phyloP scores from a whole-genome alignment of 2,888 invertebrate species.

The Lasioglossum morio region DNA sequence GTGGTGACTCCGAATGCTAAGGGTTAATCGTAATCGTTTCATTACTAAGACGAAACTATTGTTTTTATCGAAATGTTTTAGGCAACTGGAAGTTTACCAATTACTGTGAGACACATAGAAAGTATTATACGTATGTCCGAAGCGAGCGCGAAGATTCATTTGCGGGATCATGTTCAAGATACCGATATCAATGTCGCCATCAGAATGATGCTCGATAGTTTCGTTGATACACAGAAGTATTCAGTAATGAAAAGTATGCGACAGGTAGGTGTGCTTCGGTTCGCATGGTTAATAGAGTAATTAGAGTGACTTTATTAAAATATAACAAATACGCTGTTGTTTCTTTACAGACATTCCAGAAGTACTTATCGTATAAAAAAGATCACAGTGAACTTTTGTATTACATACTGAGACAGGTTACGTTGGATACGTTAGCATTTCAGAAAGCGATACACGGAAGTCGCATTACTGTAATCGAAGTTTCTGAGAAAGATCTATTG shows the following conservation, averaged over 20 bases:
- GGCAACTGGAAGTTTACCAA: conserved; percentile 98
- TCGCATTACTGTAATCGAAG: conserved; percentile 90
- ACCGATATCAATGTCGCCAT: conserved; percentile 99
- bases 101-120: conserved; percentile 99
- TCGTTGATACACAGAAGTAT: conserved; percentile 99
- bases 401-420: conserved; percentile 96
- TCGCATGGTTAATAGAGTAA: not conserved
- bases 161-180: conserved; percentile 95
- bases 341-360: conserved; percentile 93
- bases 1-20: no score
- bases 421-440: conserved; percentile 95
- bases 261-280: conserved; percentile 86
- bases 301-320: conserved; percentile 19
- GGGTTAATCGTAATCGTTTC: not conserved
- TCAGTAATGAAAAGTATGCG: conserved; percentile 98
- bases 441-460: conserved; percentile 90
- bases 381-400: conserved; percentile 98
- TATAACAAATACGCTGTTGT: conserved; percentile 19
- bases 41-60: not conserved
- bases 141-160: conserved; percentile 97
- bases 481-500: conserved; percentile 93
- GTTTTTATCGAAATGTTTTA: conserved; percentile 75
- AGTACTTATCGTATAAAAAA: conserved; percentile 96
- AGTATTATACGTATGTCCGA: conserved; percentile 99
- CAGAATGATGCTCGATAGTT: conserved; percentile 98